Evolutionary conservation across 2,797 vertebrate genomes (phyloP).

Genomic region (Holocentrus rufus): DNA sequence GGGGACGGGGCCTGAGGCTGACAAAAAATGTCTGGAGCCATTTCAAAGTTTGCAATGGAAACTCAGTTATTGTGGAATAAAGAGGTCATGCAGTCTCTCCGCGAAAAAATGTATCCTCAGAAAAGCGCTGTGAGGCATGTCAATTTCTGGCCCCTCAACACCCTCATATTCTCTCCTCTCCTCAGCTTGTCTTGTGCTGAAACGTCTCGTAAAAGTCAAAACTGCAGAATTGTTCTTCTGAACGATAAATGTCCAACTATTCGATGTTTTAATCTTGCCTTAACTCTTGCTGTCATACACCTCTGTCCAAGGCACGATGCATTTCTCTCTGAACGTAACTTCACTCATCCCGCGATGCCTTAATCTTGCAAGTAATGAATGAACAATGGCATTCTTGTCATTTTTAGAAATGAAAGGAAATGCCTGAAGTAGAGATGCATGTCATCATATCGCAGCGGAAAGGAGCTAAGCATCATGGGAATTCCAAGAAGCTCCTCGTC

Average conservation of each 20-base stretch:
- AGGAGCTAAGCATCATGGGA: slow-evolving; percentile 27
- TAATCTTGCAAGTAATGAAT: slow-evolving; percentile 47
- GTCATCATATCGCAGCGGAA: slow-evolving; percentile 46
- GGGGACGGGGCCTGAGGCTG: neutral
- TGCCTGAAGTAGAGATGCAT: slow-evolving; percentile 55
- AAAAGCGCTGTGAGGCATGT: slow-evolving; percentile 24
- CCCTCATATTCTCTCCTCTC: slow-evolving; percentile 14
- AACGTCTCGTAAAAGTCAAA: neutral
- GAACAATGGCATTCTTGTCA: slow-evolving; percentile 68
- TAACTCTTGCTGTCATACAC: neutral
- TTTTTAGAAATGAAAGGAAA: slow-evolving; percentile 60
- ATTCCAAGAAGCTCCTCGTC: slow-evolving; percentile 50
- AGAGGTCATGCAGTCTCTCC: slow-evolving; percentile 12
- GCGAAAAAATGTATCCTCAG: neutral
- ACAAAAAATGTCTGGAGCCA: slow-evolving; percentile 5
- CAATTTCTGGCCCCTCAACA: slow-evolving; percentile 3
- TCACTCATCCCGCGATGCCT: neutral
- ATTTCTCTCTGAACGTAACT: neutral
- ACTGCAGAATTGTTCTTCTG: neutral
- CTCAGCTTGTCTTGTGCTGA: neutral
- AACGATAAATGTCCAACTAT: neutral
- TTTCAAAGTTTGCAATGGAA: slow-evolving; percentile 36
- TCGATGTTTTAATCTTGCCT: too few species aligned
- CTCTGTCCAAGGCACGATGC: too few species aligned
- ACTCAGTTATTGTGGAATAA: slow-evolving; percentile 28